Percentiles rank a stretch among this genome's conserved stretches.
phyloP scores from a whole-genome alignment of 2,113 vertebrate genomes.

The Oryzias celebensis region DNA sequence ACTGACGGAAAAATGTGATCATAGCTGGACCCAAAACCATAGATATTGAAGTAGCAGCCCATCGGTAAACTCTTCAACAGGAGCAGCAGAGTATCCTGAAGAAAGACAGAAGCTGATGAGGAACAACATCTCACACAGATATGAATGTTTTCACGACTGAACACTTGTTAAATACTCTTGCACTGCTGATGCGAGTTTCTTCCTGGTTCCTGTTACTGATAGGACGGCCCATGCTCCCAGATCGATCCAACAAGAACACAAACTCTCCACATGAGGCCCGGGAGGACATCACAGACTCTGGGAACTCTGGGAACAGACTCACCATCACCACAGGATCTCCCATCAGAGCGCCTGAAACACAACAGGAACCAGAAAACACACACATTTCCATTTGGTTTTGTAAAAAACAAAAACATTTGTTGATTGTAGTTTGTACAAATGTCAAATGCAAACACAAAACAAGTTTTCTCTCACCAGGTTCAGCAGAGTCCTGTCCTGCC shows the following conservation, averaged over 20 bases:
- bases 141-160: background rate
- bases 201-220: background rate
- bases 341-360: slow-evolving; percentile 77
- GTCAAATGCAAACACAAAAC: too few species aligned
- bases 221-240: slow-evolving; percentile 74
- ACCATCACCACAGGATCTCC: slow-evolving; percentile 80
- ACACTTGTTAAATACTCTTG: slow-evolving; percentile 70
- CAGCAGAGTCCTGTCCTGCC: too few species aligned
- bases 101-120: slow-evolving; percentile 1
- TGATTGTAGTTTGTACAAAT: too few species aligned
- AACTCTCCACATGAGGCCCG: slow-evolving; percentile 76
- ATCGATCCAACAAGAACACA: slow-evolving; percentile 84
- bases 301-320: slow-evolving; percentile 82
- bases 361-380: too few species aligned
- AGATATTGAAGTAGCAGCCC: slow-evolving; percentile 88
- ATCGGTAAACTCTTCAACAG: slow-evolving; percentile 85
- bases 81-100: slow-evolving; percentile 80
- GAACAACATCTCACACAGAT: background rate
- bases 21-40: slow-evolving; percentile 79
- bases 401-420: too few species aligned
- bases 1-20: slow-evolving; percentile 77
- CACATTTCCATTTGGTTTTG: background rate
- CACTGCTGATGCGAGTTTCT: slow-evolving; percentile 71
- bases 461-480: too few species aligned
- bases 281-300: slow-evolving; percentile 60